Conservation (phyloP, 2,797 vertebrate species). For the Halcyon chelicuti region DNA sequence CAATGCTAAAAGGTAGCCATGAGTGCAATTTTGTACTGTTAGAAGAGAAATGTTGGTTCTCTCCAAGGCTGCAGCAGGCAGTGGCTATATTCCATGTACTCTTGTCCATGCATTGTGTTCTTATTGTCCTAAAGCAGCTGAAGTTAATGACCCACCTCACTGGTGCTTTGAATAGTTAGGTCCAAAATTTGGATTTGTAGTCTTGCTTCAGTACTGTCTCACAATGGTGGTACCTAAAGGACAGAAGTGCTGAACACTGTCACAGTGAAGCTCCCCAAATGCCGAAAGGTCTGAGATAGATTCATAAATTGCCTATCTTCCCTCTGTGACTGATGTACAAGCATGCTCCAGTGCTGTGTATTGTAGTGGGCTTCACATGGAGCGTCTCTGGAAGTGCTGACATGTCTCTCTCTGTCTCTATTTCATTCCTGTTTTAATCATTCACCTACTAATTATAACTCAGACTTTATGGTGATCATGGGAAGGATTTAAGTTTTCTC, state of each 20-base stretch:
- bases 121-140: not conserved
- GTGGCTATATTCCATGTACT: not conserved
- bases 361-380: not conserved
- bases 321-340: not conserved
- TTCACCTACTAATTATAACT: constrained; percentile 36
- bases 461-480: not conserved
- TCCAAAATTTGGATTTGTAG: not conserved
- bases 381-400: not conserved
- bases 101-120: fast-evolving
- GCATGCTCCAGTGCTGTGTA: not conserved
- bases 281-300: not conserved
- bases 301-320: not conserved
- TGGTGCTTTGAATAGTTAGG: not conserved
- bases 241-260: not conserved
- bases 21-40: not conserved
- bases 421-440: constrained; percentile 1
- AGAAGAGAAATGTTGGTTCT: not conserved
- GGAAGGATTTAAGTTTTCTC: constrained; percentile 32
- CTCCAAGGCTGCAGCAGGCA: not conserved
- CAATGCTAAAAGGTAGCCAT: not conserved
- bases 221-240: not conserved
- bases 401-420: not conserved
- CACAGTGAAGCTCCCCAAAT: not conserved
- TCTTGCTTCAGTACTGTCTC: not conserved
- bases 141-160: not conserved